phyloP scores from a whole-genome alignment of 2,888 invertebrate species.

The Dolichopus griseipennis region DNA sequence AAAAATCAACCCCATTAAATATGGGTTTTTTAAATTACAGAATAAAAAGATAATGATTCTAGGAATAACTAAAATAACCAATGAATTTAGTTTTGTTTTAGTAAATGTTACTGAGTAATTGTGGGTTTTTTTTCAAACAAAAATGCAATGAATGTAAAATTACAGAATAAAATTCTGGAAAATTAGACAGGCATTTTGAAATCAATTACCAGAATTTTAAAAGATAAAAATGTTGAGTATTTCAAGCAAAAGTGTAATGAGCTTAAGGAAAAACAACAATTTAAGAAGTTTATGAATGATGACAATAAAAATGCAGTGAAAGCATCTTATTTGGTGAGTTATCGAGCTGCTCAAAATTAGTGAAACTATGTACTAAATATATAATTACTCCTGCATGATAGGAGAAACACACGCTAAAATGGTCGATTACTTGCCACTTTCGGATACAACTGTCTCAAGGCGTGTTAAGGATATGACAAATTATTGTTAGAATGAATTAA shows the following conservation, averaged over 20 bases:
- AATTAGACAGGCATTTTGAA: slow-evolving; percentile 9
- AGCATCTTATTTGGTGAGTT: no score
- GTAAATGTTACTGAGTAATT: no score
- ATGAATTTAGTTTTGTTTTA: no score
- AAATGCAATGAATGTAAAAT: no score
- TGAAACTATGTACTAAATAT: slow-evolving; percentile 2
- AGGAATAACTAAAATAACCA: no score
- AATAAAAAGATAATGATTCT: no score
- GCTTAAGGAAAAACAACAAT: neutral
- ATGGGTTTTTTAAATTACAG: no score
- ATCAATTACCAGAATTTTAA: slow-evolving; percentile 3
- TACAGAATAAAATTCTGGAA: slow-evolving; percentile 11
- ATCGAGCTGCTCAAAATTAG: slow-evolving; percentile 5
- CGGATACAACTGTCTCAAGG: neutral
- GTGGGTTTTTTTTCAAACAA: no score
- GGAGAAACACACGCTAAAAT: no score
- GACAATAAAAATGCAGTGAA: neutral
- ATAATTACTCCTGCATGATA: neutral
- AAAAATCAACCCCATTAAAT: no score
- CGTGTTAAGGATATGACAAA: slow-evolving; percentile 1
- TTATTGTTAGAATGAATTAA: neutral
- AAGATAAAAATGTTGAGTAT: slow-evolving; percentile 9
- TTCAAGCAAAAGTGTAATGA: neutral
- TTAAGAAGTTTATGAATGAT: neutral
- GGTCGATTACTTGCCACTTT: neutral